Base-by-base conservation (phyloP, 2,113 vertebrate genomes). In the Ramphastos sulfuratus region DNA sequence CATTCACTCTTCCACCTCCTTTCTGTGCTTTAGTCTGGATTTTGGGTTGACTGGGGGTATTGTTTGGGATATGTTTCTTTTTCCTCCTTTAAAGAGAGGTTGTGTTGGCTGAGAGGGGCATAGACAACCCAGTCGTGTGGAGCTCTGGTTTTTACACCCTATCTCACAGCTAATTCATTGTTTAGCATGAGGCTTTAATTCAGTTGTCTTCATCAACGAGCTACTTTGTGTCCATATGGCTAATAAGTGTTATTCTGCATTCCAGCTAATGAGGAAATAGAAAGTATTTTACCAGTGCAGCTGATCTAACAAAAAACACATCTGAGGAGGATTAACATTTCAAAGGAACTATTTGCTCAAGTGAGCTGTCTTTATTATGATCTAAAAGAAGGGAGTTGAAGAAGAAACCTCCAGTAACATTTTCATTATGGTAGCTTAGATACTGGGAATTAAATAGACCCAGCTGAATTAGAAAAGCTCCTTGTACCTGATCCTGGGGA, bases 281-380 rank as follows among this genome's bases (percentile, higher is more conserved):
- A 95, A 95, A 94, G 94, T 92, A 96, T 94, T 97, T 97, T 96
- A 96, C 94, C 92, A 93, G 96, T 95, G 94, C 96, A 96, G 96
- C 92, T 96, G 96, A 96, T 96, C 92, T 97, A 96, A 97, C 95
- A 97, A 96, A 96, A 96, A 94, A 93, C 87, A 92, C 92, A 96
- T 97, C 95, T 96, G 92, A 95, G 92, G 81, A 94, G 85, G 94
- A 97, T 97, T 97, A 96, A 92, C 96, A 97, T 97, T 97, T 97
- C 96, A 97, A 97, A 96, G 92, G 85, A 91, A 96, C 93, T 97
- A 96, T 96, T 97, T 96, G 94, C 95, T 97, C 94, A 96, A 96
- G 95, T 96, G 92, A 96, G 92, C 91, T 87, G 95, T 92, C 94
- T 95, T 95, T 93, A 96, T 97, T 95, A 93, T 91, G 92, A 96